Evolutionary conservation across 2,888 invertebrate species (phyloP), one percentile per base, ranked within the genome.

Genomic region (Sabellastarte sp.): DNA sequence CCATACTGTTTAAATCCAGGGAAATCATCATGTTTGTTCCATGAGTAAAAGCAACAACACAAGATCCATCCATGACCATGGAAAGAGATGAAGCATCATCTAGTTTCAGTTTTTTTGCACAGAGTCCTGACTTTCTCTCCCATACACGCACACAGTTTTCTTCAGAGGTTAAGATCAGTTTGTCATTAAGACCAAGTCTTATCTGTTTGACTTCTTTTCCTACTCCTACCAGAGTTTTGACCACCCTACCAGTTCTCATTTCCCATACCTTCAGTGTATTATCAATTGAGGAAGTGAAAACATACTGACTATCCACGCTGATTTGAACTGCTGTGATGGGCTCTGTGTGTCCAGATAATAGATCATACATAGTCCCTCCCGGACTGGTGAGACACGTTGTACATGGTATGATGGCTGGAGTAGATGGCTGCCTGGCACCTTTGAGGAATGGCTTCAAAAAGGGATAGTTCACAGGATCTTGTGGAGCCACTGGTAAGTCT

Each of bases 261-360:
- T 80, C 77, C 82, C 82, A 82, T 24, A 79, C 61, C 68, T 81
- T 82, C 62, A 81, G 69, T 3, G 81, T 80, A 60, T 78, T 68
- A 63, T 82, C 82, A 31, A 68, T 65, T 1, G 81, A 79, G 1
- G 81, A 68, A 1, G 82, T 81, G 24, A 82, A 58, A 0, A 77
- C 78, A 51, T 71, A 62, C 60, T 72, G 69, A 3, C 80, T 80
- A 62, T 81, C 81, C n/a, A 74, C 66, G 3, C 79, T 77, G 20
- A 77, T 60, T 1, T 74, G 69, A 0, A 80, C 69, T 1, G 81
- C 81, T 4, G 81, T 81, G 24, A 82, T 79, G 24, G 77, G 72
- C 31, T 75, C 77, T 1, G 73, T 72, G 67, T 82, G 81, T 1
- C 80, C 82, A 2, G 77, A 79, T 2, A 82, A 71, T 0, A 77